Conservation (phyloP, 2,797 vertebrate genomes). For the Betta splendens region DNA sequence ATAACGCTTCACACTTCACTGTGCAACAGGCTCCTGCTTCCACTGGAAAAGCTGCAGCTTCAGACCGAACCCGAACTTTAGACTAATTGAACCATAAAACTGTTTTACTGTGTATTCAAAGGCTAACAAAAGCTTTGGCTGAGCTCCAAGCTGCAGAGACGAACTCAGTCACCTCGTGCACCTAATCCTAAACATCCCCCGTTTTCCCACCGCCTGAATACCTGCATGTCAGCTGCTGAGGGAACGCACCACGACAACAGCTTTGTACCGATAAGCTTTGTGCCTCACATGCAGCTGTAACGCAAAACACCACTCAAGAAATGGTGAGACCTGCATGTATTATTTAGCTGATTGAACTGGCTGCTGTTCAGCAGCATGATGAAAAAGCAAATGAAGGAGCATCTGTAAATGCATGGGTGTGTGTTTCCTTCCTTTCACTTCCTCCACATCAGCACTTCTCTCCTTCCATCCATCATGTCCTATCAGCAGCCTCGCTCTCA, state of each 20-base stretch:
- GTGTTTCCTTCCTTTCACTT: conserved; percentile 22
- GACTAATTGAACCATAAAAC: conserved; percentile 28
- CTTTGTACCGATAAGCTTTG: too few species aligned
- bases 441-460: conserved; percentile 70
- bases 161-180: conserved; percentile 48
- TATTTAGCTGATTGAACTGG: conserved; percentile 45
- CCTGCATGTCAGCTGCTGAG: conserved; percentile 25
- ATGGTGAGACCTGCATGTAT: conserved; percentile 38
- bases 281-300: conserved; percentile 43
- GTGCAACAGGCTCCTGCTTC: conserved; percentile 3
- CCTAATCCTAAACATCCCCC: conserved; percentile 39
- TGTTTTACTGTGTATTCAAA: conserved; percentile 20
- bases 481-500: conserved; percentile 58
- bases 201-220: conserved; percentile 45
- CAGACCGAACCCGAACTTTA: conserved; percentile 13
- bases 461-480: conserved; percentile 66
- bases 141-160: conserved; percentile 28
- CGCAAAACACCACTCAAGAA: conserved; percentile 33
- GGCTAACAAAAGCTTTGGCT: conserved; percentile 31
- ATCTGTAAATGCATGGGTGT: conserved; percentile 22
- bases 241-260: conserved; percentile 21
- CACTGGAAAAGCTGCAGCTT: conserved; percentile 13
- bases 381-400: conserved; percentile 49
- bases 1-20: conserved; percentile 1
- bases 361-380: conserved; percentile 40